Percentiles rank a stretch among this genome's conserved stretches.
These are phyloP conservation scores for Napeogenes inachia DNA, from an alignment of 2,888 invertebrate genomes.

Conservation along the genomic window DNA sequence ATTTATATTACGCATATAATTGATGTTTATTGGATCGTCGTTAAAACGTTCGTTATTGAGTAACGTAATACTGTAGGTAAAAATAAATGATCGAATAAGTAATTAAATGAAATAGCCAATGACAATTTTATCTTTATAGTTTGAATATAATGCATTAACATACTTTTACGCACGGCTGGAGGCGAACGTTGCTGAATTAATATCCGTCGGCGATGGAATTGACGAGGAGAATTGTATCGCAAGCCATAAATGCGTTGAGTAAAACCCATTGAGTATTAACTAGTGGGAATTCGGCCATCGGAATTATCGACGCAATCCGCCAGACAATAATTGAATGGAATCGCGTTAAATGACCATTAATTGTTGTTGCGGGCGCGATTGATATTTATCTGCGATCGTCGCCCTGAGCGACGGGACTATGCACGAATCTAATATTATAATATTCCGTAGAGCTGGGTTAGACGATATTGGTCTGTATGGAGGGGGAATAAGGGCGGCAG, in stretches of 20 bases:
- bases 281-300: constrained; percentile 63
- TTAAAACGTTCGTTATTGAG: constrained; percentile 15
- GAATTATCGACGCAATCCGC: constrained; percentile 65
- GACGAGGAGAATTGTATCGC: constrained; percentile 48
- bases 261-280: constrained; percentile 50
- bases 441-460: neutral
- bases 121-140: constrained; percentile 49
- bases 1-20: constrained; percentile 9
- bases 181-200: constrained; percentile 59
- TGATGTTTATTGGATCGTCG: constrained; percentile 16
- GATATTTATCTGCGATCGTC: constrained; percentile 50
- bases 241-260: constrained; percentile 53
- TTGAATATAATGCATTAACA: constrained; percentile 51
- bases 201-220: constrained; percentile 47
- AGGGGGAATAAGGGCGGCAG: constrained; percentile 8
- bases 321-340: constrained; percentile 67
- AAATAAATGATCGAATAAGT: constrained; percentile 33
- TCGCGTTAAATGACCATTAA: constrained; percentile 70
- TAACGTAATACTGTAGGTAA: constrained; percentile 13
- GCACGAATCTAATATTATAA: constrained; percentile 22
- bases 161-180: constrained; percentile 56
- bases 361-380: constrained; percentile 57
- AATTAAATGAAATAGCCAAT: constrained; percentile 45
- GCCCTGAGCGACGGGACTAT: constrained; percentile 32
- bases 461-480: neutral